These are phyloP conservation scores for Ceyx cyanopectus DNA, from an alignment of 2,113 vertebrate genomes.

Conservation along the genomic window DNA sequence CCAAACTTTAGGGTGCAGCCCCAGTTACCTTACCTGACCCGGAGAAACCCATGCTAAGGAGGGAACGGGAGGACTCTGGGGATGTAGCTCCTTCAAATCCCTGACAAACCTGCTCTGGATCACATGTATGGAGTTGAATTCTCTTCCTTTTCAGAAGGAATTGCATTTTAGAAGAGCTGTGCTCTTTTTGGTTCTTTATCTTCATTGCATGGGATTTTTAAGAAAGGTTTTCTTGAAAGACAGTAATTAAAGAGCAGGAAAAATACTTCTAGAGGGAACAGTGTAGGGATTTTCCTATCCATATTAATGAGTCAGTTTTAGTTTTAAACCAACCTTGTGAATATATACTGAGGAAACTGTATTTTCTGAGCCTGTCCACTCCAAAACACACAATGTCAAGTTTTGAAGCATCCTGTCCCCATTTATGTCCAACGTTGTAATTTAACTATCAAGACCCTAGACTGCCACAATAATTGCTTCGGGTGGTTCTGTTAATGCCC, in stretches of 20 bases:
- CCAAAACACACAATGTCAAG: neutral
- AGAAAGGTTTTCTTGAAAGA: neutral
- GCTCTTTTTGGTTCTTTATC: neutral
- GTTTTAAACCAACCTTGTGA: conserved; percentile 7
- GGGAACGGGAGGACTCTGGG: neutral
- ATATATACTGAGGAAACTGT: neutral
- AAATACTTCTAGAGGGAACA: neutral
- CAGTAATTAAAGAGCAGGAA: neutral
- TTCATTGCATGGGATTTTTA: neutral
- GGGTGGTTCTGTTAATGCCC: neutral
- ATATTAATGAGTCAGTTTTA: neutral
- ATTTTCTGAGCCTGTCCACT: neutral
- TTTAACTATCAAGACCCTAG: neutral
- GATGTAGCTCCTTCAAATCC: neutral
- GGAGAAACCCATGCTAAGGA: neutral
- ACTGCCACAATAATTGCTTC: neutral
- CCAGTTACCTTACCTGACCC: neutral
- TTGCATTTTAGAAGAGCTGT: neutral
- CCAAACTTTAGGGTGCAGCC: neutral
- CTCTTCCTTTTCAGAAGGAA: neutral
- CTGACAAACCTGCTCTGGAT: neutral
- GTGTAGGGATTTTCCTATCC: neutral
- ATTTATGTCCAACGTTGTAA: neutral
- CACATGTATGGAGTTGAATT: neutral
- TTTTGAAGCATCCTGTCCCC: neutral